A percentile compares a stretch with the other conserved stretches of the same genome.
Evolutionary conservation across 2,888 invertebrate genomes (phyloP).

Genomic region (Cerceris rybyensis): DNA sequence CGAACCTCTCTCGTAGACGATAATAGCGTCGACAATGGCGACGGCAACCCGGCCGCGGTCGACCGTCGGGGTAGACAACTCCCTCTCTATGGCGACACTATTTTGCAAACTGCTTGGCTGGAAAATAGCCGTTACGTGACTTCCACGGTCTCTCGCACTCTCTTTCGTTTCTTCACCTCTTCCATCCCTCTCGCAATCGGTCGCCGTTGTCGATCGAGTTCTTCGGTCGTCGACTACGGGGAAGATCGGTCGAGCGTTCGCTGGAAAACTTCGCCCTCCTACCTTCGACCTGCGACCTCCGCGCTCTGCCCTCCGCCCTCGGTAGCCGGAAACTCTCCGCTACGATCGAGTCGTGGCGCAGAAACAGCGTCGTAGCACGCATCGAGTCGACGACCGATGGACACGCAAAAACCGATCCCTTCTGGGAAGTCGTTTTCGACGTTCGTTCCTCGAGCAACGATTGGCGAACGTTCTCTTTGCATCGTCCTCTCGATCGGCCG

Average conservation of each 20-base stretch:
- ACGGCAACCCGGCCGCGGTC: not conserved
- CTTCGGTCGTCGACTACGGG: too few species aligned
- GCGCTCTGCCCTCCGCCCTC: conserved; percentile 7
- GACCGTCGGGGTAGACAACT: not conserved
- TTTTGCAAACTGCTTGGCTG: conserved; percentile 36
- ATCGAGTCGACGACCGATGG: conserved; percentile 75
- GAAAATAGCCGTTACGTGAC: conserved; percentile 49
- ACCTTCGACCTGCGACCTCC: too few species aligned
- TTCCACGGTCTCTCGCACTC: not conserved
- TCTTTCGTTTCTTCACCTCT: not conserved
- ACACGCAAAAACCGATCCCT: conserved; percentile 79
- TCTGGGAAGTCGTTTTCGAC: conserved; percentile 69
- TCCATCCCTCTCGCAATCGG: too few species aligned
- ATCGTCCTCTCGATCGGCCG: not conserved
- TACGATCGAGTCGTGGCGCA: conserved; percentile 56
- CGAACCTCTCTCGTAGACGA: conserved; percentile 10
- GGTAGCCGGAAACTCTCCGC: conserved; percentile 31
- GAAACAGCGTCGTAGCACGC: conserved; percentile 76
- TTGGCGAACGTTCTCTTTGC: not conserved
- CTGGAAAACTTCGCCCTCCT: too few species aligned
- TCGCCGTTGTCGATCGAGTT: too few species aligned
- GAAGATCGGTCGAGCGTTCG: too few species aligned
- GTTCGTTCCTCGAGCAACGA: conserved; percentile 9
- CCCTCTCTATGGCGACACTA: conserved; percentile 27
- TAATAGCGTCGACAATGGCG: not conserved